These are phyloP conservation scores for Phrynocephalus vlangalii DNA, from an alignment of 2,797 vertebrate genomes.

Conservation along the genomic window DNA sequence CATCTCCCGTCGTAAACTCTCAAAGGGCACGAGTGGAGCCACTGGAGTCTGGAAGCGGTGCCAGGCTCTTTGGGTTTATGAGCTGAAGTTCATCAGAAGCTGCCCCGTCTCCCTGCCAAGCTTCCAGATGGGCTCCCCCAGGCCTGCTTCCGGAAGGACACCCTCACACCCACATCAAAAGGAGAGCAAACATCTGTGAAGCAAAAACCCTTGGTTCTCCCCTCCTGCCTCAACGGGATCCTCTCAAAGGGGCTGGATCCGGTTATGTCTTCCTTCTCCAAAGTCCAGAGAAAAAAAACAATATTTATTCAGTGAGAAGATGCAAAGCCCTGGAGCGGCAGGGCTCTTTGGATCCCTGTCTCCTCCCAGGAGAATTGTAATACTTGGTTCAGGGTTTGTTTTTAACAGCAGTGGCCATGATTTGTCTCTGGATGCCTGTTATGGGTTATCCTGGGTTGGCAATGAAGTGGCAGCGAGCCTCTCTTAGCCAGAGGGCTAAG, in stretches of 20 bases:
- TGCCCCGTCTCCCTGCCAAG: neutral
- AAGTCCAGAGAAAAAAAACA: neutral
- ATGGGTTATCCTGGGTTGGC: slow-evolving; percentile 24
- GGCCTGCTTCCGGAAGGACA: neutral
- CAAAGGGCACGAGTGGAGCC: neutral
- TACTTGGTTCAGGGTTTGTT: neutral
- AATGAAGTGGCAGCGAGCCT: accelerated
- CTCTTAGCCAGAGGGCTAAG: neutral
- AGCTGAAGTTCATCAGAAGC: neutral
- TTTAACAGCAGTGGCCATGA: accelerated
- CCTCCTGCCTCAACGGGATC: neutral
- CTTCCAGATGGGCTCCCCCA: neutral
- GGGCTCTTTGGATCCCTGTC: neutral
- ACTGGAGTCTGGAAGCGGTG: neutral
- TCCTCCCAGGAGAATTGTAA: neutral
- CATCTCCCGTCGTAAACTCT: neutral
- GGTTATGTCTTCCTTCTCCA: neutral
- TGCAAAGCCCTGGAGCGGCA: neutral
- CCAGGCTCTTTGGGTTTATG: neutral
- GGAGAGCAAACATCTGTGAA: neutral
- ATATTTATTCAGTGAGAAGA: neutral
- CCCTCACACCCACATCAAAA: accelerated
- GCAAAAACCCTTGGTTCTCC: accelerated
- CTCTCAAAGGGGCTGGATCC: neutral
- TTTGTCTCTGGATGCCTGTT: neutral